Base-by-base conservation (phyloP, 2,113 vertebrate genomes). In the Pimephales promelas region DNA sequence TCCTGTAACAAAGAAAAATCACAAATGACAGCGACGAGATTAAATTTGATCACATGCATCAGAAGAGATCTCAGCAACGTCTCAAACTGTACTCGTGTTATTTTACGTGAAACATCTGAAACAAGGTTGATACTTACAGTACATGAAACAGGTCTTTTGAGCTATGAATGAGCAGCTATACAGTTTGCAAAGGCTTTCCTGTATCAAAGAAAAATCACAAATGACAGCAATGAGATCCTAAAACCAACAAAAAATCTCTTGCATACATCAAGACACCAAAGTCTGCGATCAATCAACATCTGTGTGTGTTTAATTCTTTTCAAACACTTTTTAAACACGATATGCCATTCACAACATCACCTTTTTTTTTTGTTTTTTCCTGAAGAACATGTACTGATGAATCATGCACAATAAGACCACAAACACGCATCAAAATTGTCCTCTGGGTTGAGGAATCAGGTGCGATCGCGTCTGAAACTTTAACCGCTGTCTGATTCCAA, bases 401-500 rank as follows among this genome's bases (percentile, higher is more conserved):
- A 47, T 72, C 70, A 72, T 4, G n/a, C 70, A 47, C 70, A 11
- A 14, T 14, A 6, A 26, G 70, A 26, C 40, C 74, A 57, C 52
- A 36, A 56, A 57, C 49, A 76, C 22, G 22, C 56, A 10, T 59
- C 20, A 64, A 75, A 36, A 22, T 4, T 49, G 68, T 52, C 59
- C 54, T 84, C 78, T 70, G 72, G 84, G 82, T 61, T 81, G 82
- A 56, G 61, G 80, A 79, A 80, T 87, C 83, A 85, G 86, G 81
- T 70, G 79, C 64, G 74, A 82, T 83, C 81, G 49, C 75, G 74
- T 87, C 84, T 73, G 74, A 83, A 85, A 88, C 52, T 88, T 88
- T 83, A 85, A 88, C 71, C 81, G 78, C 77, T 71, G 81, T 81
- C 87, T 83, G 86, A 80, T 82, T 84, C 83, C 79, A 61, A 83